Evolutionary conservation across 2,797 vertebrate species (phyloP).

Genomic region (Fistularia commersonii): DNA sequence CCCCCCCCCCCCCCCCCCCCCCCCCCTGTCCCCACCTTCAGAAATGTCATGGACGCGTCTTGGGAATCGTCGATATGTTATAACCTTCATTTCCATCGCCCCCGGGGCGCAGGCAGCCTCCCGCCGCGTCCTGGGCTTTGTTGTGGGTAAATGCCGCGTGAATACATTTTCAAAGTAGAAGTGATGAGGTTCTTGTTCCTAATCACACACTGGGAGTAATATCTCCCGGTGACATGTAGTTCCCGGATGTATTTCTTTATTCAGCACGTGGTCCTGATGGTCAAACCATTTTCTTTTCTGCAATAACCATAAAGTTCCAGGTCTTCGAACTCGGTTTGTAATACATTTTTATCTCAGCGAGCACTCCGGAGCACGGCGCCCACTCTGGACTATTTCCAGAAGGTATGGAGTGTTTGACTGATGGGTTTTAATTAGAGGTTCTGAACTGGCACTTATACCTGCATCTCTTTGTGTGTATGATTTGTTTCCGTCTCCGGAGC

Average conservation of each 20-base stretch:
- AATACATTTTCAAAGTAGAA: slow-evolving; percentile 47
- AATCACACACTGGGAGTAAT: slow-evolving; percentile 16
- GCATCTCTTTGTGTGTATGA: slow-evolving; percentile 2
- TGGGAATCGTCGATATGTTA: slow-evolving; percentile 48
- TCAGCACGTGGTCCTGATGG: background rate
- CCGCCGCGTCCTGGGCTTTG: slow-evolving; percentile 39
- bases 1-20: too few relatives aligned
- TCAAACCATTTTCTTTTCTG: background rate
- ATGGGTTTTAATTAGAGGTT: slow-evolving; percentile 56
- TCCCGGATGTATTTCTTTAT: slow-evolving; percentile 1
- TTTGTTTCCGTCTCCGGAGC: background rate
- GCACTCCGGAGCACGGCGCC: slow-evolving; percentile 35
- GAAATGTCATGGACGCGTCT: slow-evolving; percentile 58
- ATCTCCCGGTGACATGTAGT: slow-evolving; percentile 1
- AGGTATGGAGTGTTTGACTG: slow-evolving; percentile 48
- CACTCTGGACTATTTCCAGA: slow-evolving; percentile 64
- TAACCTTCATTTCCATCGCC: slow-evolving; percentile 49
- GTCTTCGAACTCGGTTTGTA: too few relatives aligned
- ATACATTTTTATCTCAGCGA: background rate
- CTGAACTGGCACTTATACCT: slow-evolving; percentile 33
- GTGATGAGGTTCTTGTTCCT: slow-evolving; percentile 30
- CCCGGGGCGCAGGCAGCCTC: slow-evolving; percentile 40
- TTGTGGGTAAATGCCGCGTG: slow-evolving; percentile 47
- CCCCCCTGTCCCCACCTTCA: too few relatives aligned
- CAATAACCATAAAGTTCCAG: too few relatives aligned